Evolutionary conservation across 2,797 vertebrate genomes (phyloP).

Genomic region (Denticeps clupeoides): DNA sequence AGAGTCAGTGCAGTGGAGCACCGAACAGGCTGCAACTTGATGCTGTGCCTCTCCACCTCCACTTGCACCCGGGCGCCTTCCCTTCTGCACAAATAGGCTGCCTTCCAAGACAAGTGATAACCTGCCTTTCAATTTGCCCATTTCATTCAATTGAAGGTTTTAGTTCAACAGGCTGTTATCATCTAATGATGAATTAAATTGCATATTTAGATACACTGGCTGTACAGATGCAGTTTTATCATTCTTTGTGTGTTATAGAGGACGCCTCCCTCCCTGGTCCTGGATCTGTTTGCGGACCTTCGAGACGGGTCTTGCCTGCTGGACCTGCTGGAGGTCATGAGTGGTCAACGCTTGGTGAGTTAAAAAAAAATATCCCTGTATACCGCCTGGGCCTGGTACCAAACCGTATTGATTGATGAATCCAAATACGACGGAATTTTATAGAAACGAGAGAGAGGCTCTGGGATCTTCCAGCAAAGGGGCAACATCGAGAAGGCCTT

Average conservation of each 20-base stretch:
- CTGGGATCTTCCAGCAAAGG: slow-evolving; percentile 73
- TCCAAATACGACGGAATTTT: background rate
- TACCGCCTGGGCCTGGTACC: no score
- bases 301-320: slow-evolving; percentile 71
- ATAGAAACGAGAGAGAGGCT: slow-evolving; percentile 73
- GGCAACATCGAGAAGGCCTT: slow-evolving; percentile 79
- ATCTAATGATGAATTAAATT: no score
- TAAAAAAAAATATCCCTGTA: background rate
- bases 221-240: background rate
- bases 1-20: slow-evolving; percentile 6
- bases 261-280: slow-evolving; percentile 54
- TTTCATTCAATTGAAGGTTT: no score
- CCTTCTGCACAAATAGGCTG: no score
- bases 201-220: background rate
- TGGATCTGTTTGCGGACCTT: slow-evolving; percentile 77
- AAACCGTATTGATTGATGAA: no score
- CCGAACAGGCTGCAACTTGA: slow-evolving; percentile 15
- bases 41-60: slow-evolving; percentile 1
- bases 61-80: background rate
- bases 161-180: no score
- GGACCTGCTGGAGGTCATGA: slow-evolving; percentile 83
- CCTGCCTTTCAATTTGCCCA: no score
- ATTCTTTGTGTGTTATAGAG: slow-evolving; percentile 52
- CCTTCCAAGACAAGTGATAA: slow-evolving; percentile 8
- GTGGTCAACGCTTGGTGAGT: slow-evolving; percentile 76